Evolutionary conservation across 2,113 vertebrate species (phyloP), one percentile per base, ranked within the genome.

Genomic region (Lichenostomus cassidix): DNA sequence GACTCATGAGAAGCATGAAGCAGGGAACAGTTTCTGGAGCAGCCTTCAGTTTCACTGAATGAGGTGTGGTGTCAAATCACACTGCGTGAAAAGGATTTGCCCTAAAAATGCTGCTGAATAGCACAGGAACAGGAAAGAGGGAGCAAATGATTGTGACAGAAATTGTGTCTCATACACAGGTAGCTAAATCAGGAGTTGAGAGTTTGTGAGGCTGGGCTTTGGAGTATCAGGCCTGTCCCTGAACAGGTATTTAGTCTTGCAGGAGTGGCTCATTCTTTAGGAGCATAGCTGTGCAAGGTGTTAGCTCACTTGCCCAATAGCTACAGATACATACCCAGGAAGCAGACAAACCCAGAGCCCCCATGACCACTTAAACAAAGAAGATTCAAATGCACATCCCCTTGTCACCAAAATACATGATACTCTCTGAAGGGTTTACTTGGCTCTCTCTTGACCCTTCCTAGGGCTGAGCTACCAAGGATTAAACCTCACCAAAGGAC

Each of bases 211-310:
- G 15, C 70, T 73, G 23, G 15, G 37, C 16, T 27, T 62, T 55
- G 14, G 42, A 65, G 11, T 29, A 14, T 39, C 49, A 63, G 10
- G 35, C 47, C 82, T 63, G 75, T 46, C 74, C 78, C 69, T 68
- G 58, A 63, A 68, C 24, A 87, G 42, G 80, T 87, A 90, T 93
- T 89, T 75, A 63, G 77, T 70, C 60, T 90, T 87, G 69, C 89
- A 94, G 94, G 95, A 93, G 91, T 87, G 68, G 92, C 44, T 78
- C 80, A 37, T 84, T 86, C 90, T 52, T 77, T 68, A 63, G 14
- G 9, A 86, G 12, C 59, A 70, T 15, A 93, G 59, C 35, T 83
- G 50, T 27, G 67, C 46, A 65, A 95, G 68, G 63, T 85, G 64
- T 79, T 56, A 87, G 60, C 56, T 91, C 46, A 12, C 60, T 65